Percentiles rank a stretch among this genome's conserved stretches.
Evolutionary conservation across 1,140 invertebrate species (phyloP).

Genomic region (Triops cancriformis): DNA sequence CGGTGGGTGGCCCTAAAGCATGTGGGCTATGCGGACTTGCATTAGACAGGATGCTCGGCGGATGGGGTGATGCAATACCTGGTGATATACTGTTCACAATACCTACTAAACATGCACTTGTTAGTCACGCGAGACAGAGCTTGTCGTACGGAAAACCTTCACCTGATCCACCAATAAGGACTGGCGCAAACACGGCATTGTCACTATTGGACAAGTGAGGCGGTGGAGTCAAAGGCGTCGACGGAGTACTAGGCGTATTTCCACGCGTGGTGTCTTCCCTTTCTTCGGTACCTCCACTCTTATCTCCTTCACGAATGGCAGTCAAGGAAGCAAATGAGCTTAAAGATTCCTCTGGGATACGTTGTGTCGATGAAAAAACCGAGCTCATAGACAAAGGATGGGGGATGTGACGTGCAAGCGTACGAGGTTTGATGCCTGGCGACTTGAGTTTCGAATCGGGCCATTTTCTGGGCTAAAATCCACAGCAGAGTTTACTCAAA

Average conservation of each 20-base stretch:
- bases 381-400: slow-evolving; percentile 38
- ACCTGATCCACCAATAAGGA: slow-evolving; percentile 40
- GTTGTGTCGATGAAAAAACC: slow-evolving; percentile 37
- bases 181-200: slow-evolving; percentile 44
- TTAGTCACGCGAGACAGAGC: too few relatives aligned
- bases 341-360: slow-evolving; percentile 38
- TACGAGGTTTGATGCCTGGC: slow-evolving; percentile 75
- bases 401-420: slow-evolving; percentile 44
- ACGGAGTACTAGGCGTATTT: slow-evolving; percentile 33
- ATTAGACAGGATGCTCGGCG: slow-evolving; percentile 38
- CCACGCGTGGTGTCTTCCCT: slow-evolving; percentile 31
- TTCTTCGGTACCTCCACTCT: slow-evolving; percentile 24
- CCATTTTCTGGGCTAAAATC: slow-evolving; percentile 66
- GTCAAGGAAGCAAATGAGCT: slow-evolving; percentile 35
- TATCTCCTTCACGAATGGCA: slow-evolving; percentile 28
- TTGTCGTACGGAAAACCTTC: slow-evolving; percentile 14
- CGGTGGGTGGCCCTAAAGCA: slow-evolving; percentile 38
- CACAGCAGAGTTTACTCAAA: slow-evolving; percentile 31
- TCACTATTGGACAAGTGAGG: slow-evolving; percentile 33
- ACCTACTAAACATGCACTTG: background rate
- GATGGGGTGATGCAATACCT: slow-evolving; percentile 29
- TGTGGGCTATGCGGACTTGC: slow-evolving; percentile 44
- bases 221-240: slow-evolving; percentile 39
- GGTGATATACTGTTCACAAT: slow-evolving; percentile 27
- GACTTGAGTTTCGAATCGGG: slow-evolving; percentile 78